Evolutionary conservation across 1,140 invertebrate genomes (phyloP).

Genomic region (Drosophila subobscura): DNA sequence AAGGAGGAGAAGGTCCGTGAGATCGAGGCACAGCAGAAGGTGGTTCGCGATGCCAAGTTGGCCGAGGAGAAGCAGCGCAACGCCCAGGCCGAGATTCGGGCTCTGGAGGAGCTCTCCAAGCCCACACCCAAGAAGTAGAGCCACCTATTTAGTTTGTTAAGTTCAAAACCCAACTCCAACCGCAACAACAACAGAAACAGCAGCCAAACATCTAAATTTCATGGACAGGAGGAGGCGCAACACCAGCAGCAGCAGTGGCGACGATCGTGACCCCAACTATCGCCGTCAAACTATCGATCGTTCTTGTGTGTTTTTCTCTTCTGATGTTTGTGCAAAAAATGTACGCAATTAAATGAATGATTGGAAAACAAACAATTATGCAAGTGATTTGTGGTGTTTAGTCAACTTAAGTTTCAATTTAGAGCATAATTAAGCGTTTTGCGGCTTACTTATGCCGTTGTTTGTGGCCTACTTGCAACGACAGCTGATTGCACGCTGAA

Average conservation of each 20-base stretch:
- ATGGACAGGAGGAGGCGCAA: slow-evolving; percentile 1
- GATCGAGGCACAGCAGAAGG: slow-evolving; percentile 87
- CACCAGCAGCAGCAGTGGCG: background rate
- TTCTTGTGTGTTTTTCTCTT: slow-evolving; percentile 33
- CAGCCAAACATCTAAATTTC: slow-evolving; percentile 24
- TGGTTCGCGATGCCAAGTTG: slow-evolving; percentile 87
- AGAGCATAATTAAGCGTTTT: too few species aligned
- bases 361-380: slow-evolving; percentile 21
- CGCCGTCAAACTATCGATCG: slow-evolving; percentile 28
- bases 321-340: slow-evolving; percentile 38
- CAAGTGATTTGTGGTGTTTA: slow-evolving; percentile 12
- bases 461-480: slow-evolving; percentile 4
- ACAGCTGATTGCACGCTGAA: slow-evolving; percentile 28
- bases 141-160: slow-evolving; percentile 25
- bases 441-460: too few species aligned
- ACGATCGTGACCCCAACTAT: slow-evolving; percentile 9
- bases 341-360: slow-evolving; percentile 49
- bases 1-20: slow-evolving; percentile 87
- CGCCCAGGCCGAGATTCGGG: slow-evolving; percentile 80
- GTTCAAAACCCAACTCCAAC: slow-evolving; percentile 36
- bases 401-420: background rate
- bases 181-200: slow-evolving; percentile 38
- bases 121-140: slow-evolving; percentile 48
- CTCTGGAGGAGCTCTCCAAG: slow-evolving; percentile 70
- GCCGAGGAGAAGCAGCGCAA: slow-evolving; percentile 87